Evolutionary conservation across 2,888 invertebrate genomes (phyloP).

Genomic region (Callosobruchus maculatus): DNA sequence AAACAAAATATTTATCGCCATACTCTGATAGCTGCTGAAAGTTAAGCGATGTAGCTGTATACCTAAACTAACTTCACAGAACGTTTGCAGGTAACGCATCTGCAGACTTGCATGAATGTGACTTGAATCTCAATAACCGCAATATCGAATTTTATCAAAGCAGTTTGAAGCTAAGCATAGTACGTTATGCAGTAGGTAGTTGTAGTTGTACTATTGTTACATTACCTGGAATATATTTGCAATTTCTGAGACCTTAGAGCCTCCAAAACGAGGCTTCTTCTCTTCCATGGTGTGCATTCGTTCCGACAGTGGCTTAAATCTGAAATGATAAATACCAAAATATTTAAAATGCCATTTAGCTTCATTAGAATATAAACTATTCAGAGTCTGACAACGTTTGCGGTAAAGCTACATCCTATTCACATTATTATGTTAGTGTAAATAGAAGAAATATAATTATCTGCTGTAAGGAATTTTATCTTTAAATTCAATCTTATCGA

Average conservation of each 20-base stretch:
- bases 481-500: background rate
- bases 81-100: too few relatives aligned
- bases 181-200: too few relatives aligned
- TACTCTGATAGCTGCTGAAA: too few relatives aligned
- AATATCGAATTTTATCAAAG: too few relatives aligned
- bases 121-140: too few relatives aligned
- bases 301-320: background rate
- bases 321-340: background rate
- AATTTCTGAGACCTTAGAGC: slow-evolving; percentile 86
- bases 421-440: background rate
- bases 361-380: background rate
- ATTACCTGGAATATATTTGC: slow-evolving; percentile 77
- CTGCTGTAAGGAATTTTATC: background rate
- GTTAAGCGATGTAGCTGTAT: too few relatives aligned
- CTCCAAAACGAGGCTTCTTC: slow-evolving; percentile 46
- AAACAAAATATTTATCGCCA: too few relatives aligned
- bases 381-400: background rate
- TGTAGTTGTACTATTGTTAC: too few relatives aligned
- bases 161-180: too few relatives aligned
- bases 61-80: too few relatives aligned
- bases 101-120: too few relatives aligned
- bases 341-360: background rate
- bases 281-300: slow-evolving; percentile 40
- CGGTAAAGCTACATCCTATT: background rate
- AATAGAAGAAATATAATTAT: background rate